Evolutionary conservation across 1,140 invertebrate species (phyloP).

Genomic region (Saccostrea glomerata): DNA sequence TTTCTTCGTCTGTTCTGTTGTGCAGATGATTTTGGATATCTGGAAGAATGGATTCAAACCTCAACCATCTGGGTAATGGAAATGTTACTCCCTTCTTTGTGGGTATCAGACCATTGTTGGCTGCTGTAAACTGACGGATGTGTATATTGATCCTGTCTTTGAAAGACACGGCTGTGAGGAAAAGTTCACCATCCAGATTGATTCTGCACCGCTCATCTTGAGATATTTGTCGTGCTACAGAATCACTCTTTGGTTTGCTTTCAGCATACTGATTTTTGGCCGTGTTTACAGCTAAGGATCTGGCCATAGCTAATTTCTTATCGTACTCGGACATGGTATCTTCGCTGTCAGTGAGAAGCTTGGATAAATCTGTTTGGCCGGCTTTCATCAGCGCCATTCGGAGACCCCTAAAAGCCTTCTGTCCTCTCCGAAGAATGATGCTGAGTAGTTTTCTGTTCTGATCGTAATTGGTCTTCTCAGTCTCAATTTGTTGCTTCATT

Average conservation of each 20-base stretch:
- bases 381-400: slow-evolving; percentile 38
- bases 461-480: slow-evolving; percentile 41
- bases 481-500: slow-evolving; percentile 40
- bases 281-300: slow-evolving; percentile 34
- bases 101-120: slow-evolving; percentile 32
- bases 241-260: slow-evolving; percentile 38
- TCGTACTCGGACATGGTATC: slow-evolving; percentile 27
- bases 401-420: slow-evolving; percentile 22
- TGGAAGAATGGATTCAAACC: slow-evolving; percentile 20
- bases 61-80: slow-evolving; percentile 40
- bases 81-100: slow-evolving; percentile 33
- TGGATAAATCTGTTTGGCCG: slow-evolving; percentile 18
- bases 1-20: slow-evolving; percentile 1
- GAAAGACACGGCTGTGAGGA: slow-evolving; percentile 32
- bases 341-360: not conserved
- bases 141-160: slow-evolving; percentile 34
- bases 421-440: slow-evolving; percentile 36
- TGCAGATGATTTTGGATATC: slow-evolving; percentile 18
- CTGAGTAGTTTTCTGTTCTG: slow-evolving; percentile 37
- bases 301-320: slow-evolving; percentile 31
- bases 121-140: slow-evolving; percentile 32
- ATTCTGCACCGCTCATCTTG: slow-evolving; percentile 39
- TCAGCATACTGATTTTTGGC: not conserved
- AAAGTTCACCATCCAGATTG: slow-evolving; percentile 25
- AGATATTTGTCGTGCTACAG: slow-evolving; percentile 30